A percentile compares a stretch with the other conserved stretches of the same genome.
These are phyloP conservation scores for Congeria kusceri DNA, from an alignment of 2,888 invertebrate genomes.

Conservation along the genomic window DNA sequence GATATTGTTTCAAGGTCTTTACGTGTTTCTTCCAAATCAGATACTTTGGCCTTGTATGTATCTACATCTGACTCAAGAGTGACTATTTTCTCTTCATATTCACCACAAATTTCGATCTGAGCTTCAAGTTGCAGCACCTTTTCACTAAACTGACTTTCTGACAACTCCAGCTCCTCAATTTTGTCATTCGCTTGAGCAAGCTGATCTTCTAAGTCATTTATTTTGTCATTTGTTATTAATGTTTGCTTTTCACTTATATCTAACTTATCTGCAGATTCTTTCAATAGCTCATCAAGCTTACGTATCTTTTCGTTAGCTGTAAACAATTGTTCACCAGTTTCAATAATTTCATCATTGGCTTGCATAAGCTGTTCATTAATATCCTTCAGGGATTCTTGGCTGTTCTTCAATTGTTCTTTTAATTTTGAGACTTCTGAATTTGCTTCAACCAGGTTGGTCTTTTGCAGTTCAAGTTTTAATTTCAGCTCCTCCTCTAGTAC, in stretches of 20 bases:
- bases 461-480: not conserved
- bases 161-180: constrained; percentile 18
- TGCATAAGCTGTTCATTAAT: constrained; percentile 4
- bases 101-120: constrained; percentile 31
- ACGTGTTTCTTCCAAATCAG: constrained; percentile 27
- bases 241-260: constrained; percentile 7
- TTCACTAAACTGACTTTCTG: constrained; percentile 26
- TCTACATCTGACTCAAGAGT: constrained; percentile 29
- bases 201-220: constrained; percentile 7
- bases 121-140: constrained; percentile 31
- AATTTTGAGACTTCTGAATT: constrained; percentile 1
- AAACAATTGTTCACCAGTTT: constrained; percentile 12
- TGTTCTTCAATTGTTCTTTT: not conserved
- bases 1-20: constrained; percentile 8
- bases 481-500: constrained; percentile 21
- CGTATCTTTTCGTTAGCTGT: constrained; percentile 10
- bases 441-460: not conserved
- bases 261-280: constrained; percentile 6
- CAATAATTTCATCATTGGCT: constrained; percentile 10
- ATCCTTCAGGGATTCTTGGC: not conserved
- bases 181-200: constrained; percentile 23
- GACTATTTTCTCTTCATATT: constrained; percentile 40
- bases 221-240: not conserved
- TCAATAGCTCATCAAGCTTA: constrained; percentile 22
- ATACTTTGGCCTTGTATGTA: constrained; percentile 16